Percentiles rank a stretch among this genome's conserved stretches.
Conservation (phyloP, 1,140 invertebrate species). For the Aphelinus atriplicis region DNA sequence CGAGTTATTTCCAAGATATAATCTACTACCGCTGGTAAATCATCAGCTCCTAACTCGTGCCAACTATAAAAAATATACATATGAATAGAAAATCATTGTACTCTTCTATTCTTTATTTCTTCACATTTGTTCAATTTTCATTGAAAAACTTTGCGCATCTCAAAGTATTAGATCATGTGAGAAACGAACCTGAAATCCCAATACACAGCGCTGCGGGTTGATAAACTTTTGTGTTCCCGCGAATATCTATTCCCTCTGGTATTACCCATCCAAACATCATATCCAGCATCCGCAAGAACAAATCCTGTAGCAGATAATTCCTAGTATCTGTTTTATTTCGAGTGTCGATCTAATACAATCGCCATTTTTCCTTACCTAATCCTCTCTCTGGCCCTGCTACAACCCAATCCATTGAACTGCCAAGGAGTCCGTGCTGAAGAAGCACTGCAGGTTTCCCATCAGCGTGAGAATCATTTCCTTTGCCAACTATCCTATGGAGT, state of each 20-base stretch:
- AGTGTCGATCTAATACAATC: too few relatives aligned
- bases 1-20: conserved; percentile 69
- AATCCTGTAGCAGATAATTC: not conserved
- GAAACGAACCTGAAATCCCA: conserved; percentile 65
- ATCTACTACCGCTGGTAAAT: conserved; percentile 80
- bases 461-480: conserved; percentile 19
- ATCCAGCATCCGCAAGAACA: conserved; percentile 71
- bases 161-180: conserved; percentile 69
- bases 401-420: conserved; percentile 76
- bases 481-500: conserved; percentile 67
- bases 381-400: conserved; percentile 70
- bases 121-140: too few relatives aligned
- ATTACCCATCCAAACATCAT: conserved; percentile 80
- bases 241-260: conserved; percentile 75
- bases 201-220: conserved; percentile 24
- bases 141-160: too few relatives aligned
- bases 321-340: too few relatives aligned
- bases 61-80: conserved; percentile 54
- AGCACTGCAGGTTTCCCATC: conserved; percentile 67
- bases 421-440: conserved; percentile 78
- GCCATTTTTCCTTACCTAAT: conserved; percentile 62
- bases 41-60: conserved; percentile 80
- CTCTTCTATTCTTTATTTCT: conserved; percentile 3
- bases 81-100: not conserved
- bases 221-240: conserved; percentile 29